Percentiles rank a stretch among this genome's conserved stretches.
phyloP scores from a whole-genome alignment of 2,113 vertebrate genomes.

The Ciconia stormi region DNA sequence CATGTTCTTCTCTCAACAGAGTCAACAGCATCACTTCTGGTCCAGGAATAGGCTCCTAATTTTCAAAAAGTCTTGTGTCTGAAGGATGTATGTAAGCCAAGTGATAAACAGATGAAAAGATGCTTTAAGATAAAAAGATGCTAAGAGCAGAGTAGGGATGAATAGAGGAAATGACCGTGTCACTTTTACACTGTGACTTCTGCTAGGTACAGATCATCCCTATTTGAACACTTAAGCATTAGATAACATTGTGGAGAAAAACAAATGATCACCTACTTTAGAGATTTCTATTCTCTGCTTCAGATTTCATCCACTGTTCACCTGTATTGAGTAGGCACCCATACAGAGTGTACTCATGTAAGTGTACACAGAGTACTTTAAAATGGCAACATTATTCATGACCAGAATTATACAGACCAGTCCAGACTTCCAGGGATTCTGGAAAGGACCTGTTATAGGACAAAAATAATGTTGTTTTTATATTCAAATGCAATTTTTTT shows the following conservation, averaged over 20 bases:
- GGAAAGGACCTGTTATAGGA: background rate
- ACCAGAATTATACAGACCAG: background rate
- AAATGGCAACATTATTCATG: background rate
- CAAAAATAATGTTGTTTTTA: background rate
- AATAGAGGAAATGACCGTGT: background rate
- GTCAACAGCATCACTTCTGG: background rate
- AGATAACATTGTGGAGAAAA: background rate
- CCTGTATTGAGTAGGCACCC: background rate
- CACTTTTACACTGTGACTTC: background rate
- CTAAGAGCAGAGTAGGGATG: background rate
- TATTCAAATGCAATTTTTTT: background rate
- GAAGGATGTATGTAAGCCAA: background rate
- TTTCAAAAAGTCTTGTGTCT: background rate
- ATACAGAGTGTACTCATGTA: background rate
- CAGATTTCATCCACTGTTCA: background rate
- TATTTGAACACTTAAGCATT: background rate
- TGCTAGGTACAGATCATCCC: background rate
- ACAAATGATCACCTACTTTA: background rate
- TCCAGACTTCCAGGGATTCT: background rate
- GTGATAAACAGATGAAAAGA: too few species aligned
- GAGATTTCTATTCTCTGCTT: background rate
- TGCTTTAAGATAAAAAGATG: background rate
- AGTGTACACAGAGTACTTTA: background rate
- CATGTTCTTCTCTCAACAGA: background rate
- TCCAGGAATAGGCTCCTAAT: background rate